phyloP scores from a whole-genome alignment of 2,797 vertebrate species.

The Sebastes taczanowskii region DNA sequence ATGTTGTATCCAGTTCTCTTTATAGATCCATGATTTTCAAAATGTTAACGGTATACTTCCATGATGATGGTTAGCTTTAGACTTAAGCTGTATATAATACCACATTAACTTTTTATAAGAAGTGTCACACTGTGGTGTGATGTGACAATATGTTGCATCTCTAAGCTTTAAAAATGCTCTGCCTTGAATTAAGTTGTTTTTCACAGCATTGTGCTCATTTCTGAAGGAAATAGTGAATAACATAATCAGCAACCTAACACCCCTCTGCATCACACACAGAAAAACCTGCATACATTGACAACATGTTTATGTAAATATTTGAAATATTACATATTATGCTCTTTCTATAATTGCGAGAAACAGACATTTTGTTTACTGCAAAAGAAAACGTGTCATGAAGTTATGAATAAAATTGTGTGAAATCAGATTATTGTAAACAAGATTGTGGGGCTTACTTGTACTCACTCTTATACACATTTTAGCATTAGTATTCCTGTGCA shows the following conservation, averaged over 20 bases:
- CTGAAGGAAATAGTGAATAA: neutral
- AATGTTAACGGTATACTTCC: neutral
- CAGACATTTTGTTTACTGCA: slow-evolving; percentile 7
- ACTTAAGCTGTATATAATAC: neutral
- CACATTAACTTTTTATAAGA: neutral
- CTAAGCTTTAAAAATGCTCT: neutral
- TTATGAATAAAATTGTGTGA: slow-evolving; percentile 31
- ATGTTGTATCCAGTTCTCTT: too few species aligned
- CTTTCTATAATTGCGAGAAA: neutral
- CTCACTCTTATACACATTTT: neutral
- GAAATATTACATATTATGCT: neutral
- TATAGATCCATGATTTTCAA: fast-evolving
- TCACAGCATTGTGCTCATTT: neutral
- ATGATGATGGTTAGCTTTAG: neutral
- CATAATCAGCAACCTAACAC: neutral
- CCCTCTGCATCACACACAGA: neutral
- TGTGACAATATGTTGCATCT: neutral
- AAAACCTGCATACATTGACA: neutral
- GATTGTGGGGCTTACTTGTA: neutral
- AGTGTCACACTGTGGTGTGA: neutral
- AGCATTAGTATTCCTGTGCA: slow-evolving; percentile 36
- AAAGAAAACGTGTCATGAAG: slow-evolving; percentile 18
- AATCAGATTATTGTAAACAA: slow-evolving; percentile 51
- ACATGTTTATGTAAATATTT: neutral
- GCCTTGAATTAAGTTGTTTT: neutral